These are phyloP conservation scores for Heliothis virescens DNA, from an alignment of 1,140 invertebrate genomes.

Conservation along the genomic window DNA sequence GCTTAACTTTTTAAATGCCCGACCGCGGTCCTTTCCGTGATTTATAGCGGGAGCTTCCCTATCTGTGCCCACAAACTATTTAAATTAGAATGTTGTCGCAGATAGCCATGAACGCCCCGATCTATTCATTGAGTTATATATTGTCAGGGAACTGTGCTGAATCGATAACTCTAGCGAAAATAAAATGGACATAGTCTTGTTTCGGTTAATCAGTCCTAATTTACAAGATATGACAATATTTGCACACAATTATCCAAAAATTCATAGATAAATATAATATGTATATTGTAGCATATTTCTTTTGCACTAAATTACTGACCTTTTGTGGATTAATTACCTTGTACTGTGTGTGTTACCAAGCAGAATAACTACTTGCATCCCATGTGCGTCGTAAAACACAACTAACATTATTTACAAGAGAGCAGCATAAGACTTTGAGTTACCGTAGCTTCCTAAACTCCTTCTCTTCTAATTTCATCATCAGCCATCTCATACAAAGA, in stretches of 20 bases:
- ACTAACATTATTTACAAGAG: background rate
- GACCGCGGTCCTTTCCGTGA: constrained; percentile 57
- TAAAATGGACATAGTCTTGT: background rate
- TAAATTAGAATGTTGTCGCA: constrained; percentile 73
- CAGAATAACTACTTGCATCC: background rate
- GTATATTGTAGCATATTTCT: background rate
- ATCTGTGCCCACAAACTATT: constrained; percentile 66
- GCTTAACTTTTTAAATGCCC: constrained; percentile 65
- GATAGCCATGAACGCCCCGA: constrained; percentile 54
- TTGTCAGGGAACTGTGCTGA: constrained; percentile 6
- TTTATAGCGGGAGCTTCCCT: constrained; percentile 58
- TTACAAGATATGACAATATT: no score
- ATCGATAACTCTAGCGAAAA: background rate
- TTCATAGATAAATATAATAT: no score
- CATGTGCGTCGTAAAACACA: background rate
- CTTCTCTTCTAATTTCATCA: no score
- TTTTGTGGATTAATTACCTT: constrained; percentile 3
- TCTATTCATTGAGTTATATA: constrained; percentile 66
- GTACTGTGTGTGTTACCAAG: background rate
- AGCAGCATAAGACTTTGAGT: background rate
- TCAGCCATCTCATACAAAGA: no score
- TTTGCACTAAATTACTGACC: background rate
- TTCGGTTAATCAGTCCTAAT: no score
- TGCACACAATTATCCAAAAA: no score
- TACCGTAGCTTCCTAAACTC: no score